Conservation (phyloP, 2,888 invertebrate species). For the Megaustenia siamemsis region DNA sequence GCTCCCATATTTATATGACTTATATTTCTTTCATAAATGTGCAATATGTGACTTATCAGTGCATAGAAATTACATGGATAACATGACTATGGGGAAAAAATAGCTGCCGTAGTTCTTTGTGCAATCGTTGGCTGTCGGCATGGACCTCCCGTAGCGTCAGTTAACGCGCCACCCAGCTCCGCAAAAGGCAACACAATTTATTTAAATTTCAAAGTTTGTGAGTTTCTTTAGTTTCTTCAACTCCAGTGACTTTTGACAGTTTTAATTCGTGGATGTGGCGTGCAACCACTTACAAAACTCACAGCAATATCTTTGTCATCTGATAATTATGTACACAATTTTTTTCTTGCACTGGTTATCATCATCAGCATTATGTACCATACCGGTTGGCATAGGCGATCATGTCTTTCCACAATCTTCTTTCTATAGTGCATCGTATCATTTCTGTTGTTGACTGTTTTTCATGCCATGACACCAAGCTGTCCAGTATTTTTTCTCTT, state of each 20-base stretch:
- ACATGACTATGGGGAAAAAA: too few relatives aligned
- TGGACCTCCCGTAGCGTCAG: slow-evolving; percentile 2
- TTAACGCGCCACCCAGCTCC: background rate
- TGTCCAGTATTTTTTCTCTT: too few relatives aligned
- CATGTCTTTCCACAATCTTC: too few relatives aligned
- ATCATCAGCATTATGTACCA: too few relatives aligned
- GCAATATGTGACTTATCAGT: too few relatives aligned
- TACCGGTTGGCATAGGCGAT: too few relatives aligned
- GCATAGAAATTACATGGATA: too few relatives aligned
- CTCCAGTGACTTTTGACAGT: slow-evolving; percentile 28
- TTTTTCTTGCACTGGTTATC: background rate
- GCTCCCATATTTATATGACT: too few relatives aligned
- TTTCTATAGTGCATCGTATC: too few relatives aligned
- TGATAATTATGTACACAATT: background rate
- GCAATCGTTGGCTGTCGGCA: background rate
- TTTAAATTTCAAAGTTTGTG: background rate
- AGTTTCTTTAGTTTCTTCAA: slow-evolving; percentile 1
- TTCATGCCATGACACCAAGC: too few relatives aligned
- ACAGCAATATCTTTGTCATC: background rate
- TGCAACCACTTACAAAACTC: background rate
- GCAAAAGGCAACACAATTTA: slow-evolving; percentile 12
- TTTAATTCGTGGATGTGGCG: background rate
- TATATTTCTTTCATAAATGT: too few relatives aligned
- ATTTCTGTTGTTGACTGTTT: too few relatives aligned
- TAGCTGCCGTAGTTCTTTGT: background rate